A percentile compares a stretch with the other conserved stretches of the same genome.
phyloP scores from a whole-genome alignment of 64 coral and sea anemone species.

The Cladopsammia gracilis region DNA sequence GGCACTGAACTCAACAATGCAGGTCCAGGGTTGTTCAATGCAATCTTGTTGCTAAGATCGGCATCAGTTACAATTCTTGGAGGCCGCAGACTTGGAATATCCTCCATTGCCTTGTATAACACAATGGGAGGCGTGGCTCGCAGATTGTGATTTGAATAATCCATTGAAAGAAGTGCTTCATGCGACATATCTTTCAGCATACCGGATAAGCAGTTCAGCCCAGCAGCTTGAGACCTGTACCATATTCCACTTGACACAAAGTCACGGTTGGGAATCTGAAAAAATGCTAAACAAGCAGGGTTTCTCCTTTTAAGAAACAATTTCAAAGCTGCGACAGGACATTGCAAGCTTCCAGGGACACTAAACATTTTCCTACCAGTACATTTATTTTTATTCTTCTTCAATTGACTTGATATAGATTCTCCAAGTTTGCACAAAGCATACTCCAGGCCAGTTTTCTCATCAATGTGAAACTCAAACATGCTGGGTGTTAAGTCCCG shows the following conservation, averaged over 20 bases:
- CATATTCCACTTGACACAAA: conserved; percentile 75
- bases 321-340: conserved; percentile 64
- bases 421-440: conserved; percentile 49
- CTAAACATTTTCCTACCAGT: conserved; percentile 49
- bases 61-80: not conserved
- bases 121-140: conserved; percentile 83
- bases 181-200: conserved; percentile 86
- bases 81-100: not conserved
- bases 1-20: not conserved
- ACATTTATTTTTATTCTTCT: conserved; percentile 68
- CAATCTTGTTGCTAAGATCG: conserved; percentile 14
- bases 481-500: conserved; percentile 76
- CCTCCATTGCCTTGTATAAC: conserved; percentile 62
- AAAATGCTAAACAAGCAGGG: conserved; percentile 61
- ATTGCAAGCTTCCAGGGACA: conserved; percentile 53
- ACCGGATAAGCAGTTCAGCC: conserved; percentile 67
- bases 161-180: conserved; percentile 63
- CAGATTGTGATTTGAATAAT: conserved; percentile 78
- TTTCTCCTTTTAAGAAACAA: conserved; percentile 55
- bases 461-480: conserved; percentile 79
- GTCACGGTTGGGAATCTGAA: conserved; percentile 82
- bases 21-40: not conserved
- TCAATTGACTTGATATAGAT: conserved; percentile 51
- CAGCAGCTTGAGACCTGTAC: conserved; percentile 85
- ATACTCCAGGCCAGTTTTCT: conserved; percentile 60